These are phyloP conservation scores for Mormyrus iriodes DNA, from an alignment of 2,113 vertebrate genomes.

Conservation along the genomic window DNA sequence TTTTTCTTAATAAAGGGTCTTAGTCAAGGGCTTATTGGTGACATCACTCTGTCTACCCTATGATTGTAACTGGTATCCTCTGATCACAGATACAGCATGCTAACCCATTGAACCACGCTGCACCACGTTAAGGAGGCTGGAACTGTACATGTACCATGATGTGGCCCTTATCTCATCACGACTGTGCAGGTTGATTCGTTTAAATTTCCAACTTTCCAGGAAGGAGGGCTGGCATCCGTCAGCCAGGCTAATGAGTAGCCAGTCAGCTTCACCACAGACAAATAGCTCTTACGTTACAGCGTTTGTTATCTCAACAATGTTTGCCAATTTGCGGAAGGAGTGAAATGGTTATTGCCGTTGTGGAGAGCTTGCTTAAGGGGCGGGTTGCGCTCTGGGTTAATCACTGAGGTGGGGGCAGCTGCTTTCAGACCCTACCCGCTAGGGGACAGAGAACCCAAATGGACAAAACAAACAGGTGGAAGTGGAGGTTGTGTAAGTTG, in stretches of 20 bases:
- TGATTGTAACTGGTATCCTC: neutral
- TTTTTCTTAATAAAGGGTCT: neutral
- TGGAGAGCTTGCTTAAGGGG: neutral
- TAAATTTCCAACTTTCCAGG: neutral
- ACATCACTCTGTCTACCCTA: neutral
- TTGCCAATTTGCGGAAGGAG: neutral
- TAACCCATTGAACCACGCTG: neutral
- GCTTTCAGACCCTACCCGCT: neutral
- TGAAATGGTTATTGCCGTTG: neutral
- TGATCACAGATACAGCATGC: neutral
- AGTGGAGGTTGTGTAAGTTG: neutral
- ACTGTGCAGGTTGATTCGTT: neutral
- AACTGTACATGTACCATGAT: neutral
- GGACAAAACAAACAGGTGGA: neutral
- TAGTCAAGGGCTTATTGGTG: neutral
- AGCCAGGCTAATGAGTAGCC: neutral
- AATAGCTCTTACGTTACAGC: neutral
- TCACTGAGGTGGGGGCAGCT: neutral
- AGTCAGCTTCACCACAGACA: neutral
- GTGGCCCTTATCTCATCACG: neutral
- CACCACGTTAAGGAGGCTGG: neutral
- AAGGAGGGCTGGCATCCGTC: neutral
- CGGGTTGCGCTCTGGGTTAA: neutral
- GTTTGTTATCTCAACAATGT: neutral
- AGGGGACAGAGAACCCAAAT: neutral